A percentile compares a stretch with the other conserved stretches of the same genome.
These are phyloP conservation scores for Neoitamus cyanurus DNA, from an alignment of 2,888 invertebrate genomes.

Conservation along the genomic window DNA sequence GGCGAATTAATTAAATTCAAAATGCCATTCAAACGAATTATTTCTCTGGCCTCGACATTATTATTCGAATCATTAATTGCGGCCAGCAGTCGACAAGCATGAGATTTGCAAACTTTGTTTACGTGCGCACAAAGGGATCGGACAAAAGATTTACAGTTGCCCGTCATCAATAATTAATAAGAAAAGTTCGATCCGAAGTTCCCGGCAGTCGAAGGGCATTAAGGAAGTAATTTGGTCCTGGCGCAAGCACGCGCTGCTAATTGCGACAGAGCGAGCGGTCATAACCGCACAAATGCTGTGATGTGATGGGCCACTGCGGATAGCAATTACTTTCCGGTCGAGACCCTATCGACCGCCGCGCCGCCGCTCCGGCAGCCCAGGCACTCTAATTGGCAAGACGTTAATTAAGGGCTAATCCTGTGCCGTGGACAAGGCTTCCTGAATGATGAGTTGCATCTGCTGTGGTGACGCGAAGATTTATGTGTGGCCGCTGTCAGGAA, in stretches of 20 bases:
- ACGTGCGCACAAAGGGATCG: background rate
- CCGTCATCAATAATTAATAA: slow-evolving; percentile 18
- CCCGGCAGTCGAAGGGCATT: background rate
- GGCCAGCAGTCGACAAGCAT: background rate
- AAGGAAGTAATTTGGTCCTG: background rate
- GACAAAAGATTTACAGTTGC: background rate
- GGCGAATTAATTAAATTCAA: too few relatives aligned
- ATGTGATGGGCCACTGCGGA: too few relatives aligned
- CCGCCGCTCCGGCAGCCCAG: background rate
- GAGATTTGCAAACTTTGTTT: background rate
- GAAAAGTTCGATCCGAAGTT: background rate
- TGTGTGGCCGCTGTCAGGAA: background rate
- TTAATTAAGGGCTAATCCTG: background rate
- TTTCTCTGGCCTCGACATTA: background rate
- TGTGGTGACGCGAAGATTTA: background rate
- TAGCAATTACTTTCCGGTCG: background rate
- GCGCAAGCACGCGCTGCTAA: background rate
- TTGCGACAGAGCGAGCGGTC: too few relatives aligned
- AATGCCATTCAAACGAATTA: too few relatives aligned
- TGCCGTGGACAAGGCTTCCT: background rate
- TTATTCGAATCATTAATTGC: background rate
- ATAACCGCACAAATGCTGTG: too few relatives aligned
- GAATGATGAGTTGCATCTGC: background rate
- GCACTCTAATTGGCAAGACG: background rate
- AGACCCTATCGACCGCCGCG: background rate